phyloP scores from a whole-genome alignment of 1,140 invertebrate genomes.

The Littorina saxatilis region DNA sequence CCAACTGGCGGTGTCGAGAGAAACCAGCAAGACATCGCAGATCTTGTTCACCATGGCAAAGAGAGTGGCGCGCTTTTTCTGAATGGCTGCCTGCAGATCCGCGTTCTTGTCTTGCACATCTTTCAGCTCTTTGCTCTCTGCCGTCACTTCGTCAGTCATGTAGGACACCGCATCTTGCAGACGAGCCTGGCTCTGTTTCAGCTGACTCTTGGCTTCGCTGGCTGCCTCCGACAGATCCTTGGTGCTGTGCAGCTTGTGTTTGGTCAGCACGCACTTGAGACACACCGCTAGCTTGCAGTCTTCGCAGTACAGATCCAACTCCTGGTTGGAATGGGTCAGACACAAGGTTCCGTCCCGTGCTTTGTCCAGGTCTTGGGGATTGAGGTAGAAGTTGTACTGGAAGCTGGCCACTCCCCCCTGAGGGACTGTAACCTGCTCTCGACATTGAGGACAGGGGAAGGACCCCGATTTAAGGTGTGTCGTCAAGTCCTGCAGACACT shows the following conservation, averaged over 20 bases:
- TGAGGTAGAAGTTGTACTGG: slow-evolving; percentile 2
- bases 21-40: neutral
- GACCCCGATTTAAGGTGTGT: neutral
- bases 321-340: neutral
- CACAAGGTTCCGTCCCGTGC: neutral
- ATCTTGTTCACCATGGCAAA: neutral
- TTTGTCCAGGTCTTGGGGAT: neutral
- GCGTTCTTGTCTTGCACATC: neutral
- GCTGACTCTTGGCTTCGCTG: neutral
- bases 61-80: neutral
- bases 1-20: neutral
- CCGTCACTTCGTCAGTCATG: neutral
- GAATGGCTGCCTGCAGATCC: neutral
- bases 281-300: neutral
- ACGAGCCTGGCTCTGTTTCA: neutral
- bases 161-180: neutral
- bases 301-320: neutral
- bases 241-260: neutral
- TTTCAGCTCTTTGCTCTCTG: neutral
- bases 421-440: neutral
- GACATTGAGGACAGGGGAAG: neutral
- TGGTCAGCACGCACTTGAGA: neutral
- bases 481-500: neutral
- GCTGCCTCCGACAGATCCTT: neutral
- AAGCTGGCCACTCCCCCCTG: neutral